phyloP scores from a whole-genome alignment of 2,113 vertebrate genomes.

The Muntiacus muntjak region DNA sequence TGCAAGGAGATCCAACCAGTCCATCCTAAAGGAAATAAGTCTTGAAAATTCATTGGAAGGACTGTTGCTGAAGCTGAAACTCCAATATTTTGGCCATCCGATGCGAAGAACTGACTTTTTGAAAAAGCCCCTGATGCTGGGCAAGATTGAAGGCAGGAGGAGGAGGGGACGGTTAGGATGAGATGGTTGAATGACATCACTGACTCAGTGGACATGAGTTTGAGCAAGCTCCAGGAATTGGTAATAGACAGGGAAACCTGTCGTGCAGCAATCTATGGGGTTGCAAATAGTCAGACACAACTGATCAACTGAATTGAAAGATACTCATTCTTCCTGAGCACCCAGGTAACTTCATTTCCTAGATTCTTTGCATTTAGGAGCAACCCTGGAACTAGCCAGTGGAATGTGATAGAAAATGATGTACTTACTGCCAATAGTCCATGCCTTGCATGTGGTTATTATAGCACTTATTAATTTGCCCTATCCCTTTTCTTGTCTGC shows the following conservation, averaged over 20 bases:
- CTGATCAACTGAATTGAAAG: not conserved
- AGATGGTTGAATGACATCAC: not conserved
- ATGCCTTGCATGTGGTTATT: not conserved
- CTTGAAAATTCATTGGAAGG: not conserved
- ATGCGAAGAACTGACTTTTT: not conserved
- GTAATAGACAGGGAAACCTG: not conserved
- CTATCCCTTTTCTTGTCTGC: not conserved
- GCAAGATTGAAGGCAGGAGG: not conserved
- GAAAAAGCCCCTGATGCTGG: not conserved
- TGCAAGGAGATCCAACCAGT: not conserved
- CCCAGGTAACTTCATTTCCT: not conserved
- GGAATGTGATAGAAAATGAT: not conserved
- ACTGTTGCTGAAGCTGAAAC: not conserved
- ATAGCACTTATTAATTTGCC: not conserved
- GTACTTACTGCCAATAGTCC: rapidly evolving
- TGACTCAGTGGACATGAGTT: not conserved
- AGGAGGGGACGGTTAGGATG: not conserved
- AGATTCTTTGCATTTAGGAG: not conserved
- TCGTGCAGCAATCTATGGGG: not conserved
- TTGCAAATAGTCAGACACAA: not conserved
- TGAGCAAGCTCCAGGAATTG: not conserved
- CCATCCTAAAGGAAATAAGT: not conserved
- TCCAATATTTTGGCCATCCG: not conserved
- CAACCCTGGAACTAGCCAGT: not conserved
- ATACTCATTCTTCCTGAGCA: not conserved